Evolutionary conservation across 2,888 invertebrate species (phyloP).

Genomic region (Amiota mariae): DNA sequence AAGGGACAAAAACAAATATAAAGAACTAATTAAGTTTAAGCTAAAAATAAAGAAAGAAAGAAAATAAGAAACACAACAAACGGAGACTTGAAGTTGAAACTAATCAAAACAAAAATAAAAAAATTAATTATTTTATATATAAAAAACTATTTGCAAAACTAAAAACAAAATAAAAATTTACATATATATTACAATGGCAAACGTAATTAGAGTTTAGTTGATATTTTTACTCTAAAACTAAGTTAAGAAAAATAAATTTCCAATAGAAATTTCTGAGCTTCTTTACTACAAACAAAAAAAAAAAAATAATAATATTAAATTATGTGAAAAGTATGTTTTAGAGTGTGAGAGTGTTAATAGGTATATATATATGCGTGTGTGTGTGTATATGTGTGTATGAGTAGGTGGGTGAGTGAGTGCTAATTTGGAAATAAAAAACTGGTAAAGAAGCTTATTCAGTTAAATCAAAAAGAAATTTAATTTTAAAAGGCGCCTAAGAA

Average conservation of each 20-base stretch:
- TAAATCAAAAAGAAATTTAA: background rate
- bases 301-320: background rate
- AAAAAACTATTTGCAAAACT: conserved; percentile 15
- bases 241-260: background rate
- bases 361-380: background rate
- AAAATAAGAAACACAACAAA: conserved; percentile 1
- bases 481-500: conserved; percentile 3
- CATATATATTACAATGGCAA: no score
- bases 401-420: conserved; percentile 17
- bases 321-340: background rate
- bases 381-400: conserved; percentile 19
- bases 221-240: no score
- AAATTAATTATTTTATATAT: background rate
- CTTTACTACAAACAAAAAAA: conserved; percentile 13
- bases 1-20: conserved; percentile 31
- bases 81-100: conserved; percentile 1
- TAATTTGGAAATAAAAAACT: background rate
- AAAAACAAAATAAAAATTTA: background rate
- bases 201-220: no score
- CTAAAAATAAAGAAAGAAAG: conserved; percentile 15
- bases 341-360: background rate
- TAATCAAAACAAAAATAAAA: conserved; percentile 10
- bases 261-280: background rate
- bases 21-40: conserved; percentile 31
- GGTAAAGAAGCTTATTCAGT: conserved; percentile 5